Evolutionary conservation across 2,888 invertebrate species (phyloP).

Genomic region (Spisula subtruncata): DNA sequence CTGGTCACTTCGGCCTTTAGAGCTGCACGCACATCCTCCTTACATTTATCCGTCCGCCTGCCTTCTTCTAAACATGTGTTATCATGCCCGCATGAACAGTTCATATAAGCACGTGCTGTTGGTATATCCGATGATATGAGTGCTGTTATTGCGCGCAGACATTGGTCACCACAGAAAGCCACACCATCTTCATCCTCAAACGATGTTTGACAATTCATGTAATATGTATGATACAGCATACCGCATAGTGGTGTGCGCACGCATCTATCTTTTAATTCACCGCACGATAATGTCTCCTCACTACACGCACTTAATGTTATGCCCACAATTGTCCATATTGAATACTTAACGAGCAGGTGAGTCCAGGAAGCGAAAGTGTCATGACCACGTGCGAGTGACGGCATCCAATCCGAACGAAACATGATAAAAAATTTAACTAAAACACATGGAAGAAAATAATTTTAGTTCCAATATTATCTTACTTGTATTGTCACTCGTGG

Average conservation of each 20-base stretch:
- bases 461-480: background rate
- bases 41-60: background rate
- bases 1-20: background rate
- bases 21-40: background rate
- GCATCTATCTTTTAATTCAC: background rate
- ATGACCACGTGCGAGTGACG: background rate
- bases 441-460: too few relatives aligned
- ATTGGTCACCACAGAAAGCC: background rate
- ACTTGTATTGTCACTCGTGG: background rate
- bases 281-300: background rate
- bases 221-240: background rate
- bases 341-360: background rate
- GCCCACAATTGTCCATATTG: background rate
- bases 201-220: background rate
- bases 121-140: background rate
- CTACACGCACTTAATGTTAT: background rate
- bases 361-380: background rate
- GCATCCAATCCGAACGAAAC: background rate
- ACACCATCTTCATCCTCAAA: background rate
- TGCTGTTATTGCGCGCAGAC: background rate
- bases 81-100: background rate
- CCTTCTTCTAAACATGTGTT: background rate
- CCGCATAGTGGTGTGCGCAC: background rate
- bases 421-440: background rate
- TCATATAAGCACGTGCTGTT: background rate